Evolutionary conservation across 2,113 vertebrate species (phyloP), one percentile per base, ranked within the genome.

Genomic region (Ctenomys sociabilis): DNA sequence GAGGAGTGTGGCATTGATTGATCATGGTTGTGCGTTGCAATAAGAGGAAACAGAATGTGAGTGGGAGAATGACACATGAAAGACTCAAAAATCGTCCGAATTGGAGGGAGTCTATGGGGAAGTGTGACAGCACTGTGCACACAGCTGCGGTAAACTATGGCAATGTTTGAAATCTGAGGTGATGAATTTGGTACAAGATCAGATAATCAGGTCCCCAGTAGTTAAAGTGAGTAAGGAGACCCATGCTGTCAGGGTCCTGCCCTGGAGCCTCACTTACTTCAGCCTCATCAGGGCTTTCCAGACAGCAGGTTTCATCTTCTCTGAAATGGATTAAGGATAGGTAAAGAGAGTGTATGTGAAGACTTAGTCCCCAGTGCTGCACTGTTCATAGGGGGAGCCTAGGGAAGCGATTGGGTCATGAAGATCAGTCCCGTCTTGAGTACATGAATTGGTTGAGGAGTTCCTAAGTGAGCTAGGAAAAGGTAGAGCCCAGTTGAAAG

Each of bases 181-280:
- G 21, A 40, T 40, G 32, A 83, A 45, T 83, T 86, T 43, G 64
- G 84, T 54, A 75, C n/a, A 17, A 54, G 24, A 90, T 7, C 26
- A 59, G 49, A 37, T 17, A 61, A 13, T 17, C 37, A 22, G 11
- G 4, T 24, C 0, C 0, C 8, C 21, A n/a, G 4, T 30, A 57
- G 26, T 1, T 78, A 32, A 64, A 73, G 5, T 37, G 85, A 72
- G 4, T 7, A n/a, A 45, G 54, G 68, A 72, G 52, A 57, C 0
- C 32, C 0, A 1, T 0, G 26, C 10, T 19, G 57, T 89, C 30
- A 28, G 19, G 72, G 30, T 77, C 3, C 2, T 2, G 5, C n/a
- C 17, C 0, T 5, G 14, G 59, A 35, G 9, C 14, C 21, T 72
- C 17, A 32, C 13, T 3, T 78, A 5, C 30, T 59, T 88, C 21